Percentiles rank a stretch among this genome's conserved stretches.
Evolutionary conservation across 2,797 vertebrate species (phyloP).

Genomic region (Galaxias olidus): DNA sequence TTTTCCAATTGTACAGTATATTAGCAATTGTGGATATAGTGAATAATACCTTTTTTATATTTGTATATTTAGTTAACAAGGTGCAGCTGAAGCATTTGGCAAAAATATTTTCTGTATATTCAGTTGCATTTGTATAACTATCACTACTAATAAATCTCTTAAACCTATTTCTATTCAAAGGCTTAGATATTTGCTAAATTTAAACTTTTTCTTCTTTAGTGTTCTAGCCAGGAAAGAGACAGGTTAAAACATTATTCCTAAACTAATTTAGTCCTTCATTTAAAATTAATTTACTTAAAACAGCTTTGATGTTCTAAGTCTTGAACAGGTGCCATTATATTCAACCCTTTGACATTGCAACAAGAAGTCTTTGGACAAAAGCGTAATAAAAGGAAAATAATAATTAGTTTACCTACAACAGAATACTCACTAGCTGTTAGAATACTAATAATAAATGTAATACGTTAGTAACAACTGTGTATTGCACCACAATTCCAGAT

Average conservation of each 20-base stretch:
- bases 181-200: no score
- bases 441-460: no score
- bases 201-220: background rate
- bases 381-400: background rate
- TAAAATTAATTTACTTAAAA: conserved; percentile 10
- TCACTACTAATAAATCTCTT: no score
- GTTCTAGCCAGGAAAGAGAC: no score
- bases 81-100: background rate
- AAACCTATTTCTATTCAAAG: no score
- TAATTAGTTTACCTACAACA: background rate
- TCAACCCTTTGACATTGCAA: background rate
- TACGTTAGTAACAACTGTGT: no score
- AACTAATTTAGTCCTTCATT: conserved; percentile 6
- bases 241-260: conserved; percentile 31
- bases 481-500: no score
- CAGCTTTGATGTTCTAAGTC: background rate
- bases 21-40: background rate
- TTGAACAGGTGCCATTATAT: background rate
- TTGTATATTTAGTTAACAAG: background rate
- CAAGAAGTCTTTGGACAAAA: background rate
- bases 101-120: no score
- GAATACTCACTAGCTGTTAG: background rate
- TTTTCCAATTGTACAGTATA: background rate
- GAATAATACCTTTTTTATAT: background rate
- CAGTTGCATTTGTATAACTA: no score